phyloP scores from a whole-genome alignment of 2,888 invertebrate genomes.

The Protula sp. region DNA sequence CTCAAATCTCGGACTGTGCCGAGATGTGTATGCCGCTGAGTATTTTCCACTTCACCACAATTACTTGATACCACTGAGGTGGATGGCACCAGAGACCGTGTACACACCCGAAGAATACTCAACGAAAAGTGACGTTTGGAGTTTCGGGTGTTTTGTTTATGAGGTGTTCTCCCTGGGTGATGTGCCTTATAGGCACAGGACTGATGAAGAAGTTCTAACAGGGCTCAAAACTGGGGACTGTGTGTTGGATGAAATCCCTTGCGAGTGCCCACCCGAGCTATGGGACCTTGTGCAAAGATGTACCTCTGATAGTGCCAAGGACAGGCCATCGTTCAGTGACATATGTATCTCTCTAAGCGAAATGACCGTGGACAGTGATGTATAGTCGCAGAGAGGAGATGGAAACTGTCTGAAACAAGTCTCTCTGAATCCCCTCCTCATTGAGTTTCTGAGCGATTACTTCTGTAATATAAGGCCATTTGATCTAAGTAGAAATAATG shows the following conservation, averaged over 20 bases:
- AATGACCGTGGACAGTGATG: slow-evolving; percentile 33
- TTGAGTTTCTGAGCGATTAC: too few species aligned
- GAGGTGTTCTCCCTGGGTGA: slow-evolving; percentile 79
- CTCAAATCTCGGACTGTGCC: slow-evolving; percentile 71
- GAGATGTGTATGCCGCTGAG: slow-evolving; percentile 82
- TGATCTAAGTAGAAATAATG: too few species aligned
- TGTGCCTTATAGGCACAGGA: slow-evolving; percentile 69
- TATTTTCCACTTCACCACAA: slow-evolving; percentile 64
- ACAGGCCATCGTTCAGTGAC: slow-evolving; percentile 53
- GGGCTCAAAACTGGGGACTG: slow-evolving; percentile 16
- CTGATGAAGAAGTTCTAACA: slow-evolving; percentile 66
- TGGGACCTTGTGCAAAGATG: slow-evolving; percentile 43
- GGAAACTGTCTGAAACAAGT: too few species aligned
- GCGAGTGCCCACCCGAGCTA: slow-evolving; percentile 43
- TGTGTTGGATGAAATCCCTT: slow-evolving; percentile 30
- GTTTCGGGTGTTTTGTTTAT: slow-evolving; percentile 84
- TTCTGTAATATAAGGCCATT: too few species aligned
- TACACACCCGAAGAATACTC: slow-evolving; percentile 86
- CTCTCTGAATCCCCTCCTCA: too few species aligned
- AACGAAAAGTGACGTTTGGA: slow-evolving; percentile 87
- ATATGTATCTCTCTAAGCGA: slow-evolving; percentile 44
- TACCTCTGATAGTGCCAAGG: slow-evolving; percentile 46
- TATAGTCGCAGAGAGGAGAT: too few species aligned
- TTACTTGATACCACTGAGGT: slow-evolving; percentile 68
- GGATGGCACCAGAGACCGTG: slow-evolving; percentile 83